These are phyloP conservation scores for Vidua chalybeata DNA, from an alignment of 2,113 vertebrate species.

Conservation along the genomic window DNA sequence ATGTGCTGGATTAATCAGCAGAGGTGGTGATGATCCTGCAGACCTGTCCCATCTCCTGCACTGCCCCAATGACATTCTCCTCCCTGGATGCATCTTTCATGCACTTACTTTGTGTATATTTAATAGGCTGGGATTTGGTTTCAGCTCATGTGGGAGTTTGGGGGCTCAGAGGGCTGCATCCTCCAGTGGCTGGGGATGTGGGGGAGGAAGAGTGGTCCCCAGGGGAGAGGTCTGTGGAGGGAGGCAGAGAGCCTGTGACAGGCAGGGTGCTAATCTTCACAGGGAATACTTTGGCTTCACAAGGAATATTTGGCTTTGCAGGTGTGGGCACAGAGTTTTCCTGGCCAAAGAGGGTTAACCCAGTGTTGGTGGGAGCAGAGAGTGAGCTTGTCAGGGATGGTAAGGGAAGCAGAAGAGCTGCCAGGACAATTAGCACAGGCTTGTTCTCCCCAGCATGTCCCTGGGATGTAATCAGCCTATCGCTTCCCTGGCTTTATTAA, in stretches of 20 bases:
- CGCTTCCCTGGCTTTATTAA: neutral
- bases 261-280: neutral
- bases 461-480: conserved; percentile 16
- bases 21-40: neutral
- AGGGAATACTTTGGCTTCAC: neutral
- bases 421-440: conserved; percentile 35
- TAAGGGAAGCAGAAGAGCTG: neutral
- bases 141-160: neutral
- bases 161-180: neutral
- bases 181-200: neutral
- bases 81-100: neutral
- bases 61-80: neutral
- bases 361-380: neutral
- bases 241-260: neutral
- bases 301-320: neutral
- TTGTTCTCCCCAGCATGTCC: neutral
- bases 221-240: neutral
- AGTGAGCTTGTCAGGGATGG: neutral
- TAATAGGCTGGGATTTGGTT: neutral
- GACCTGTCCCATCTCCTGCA: neutral
- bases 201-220: fast-evolving
- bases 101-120: neutral
- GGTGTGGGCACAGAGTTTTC: neutral
- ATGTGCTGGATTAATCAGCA: neutral
- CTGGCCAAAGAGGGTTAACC: neutral